Evolutionary conservation across 2,113 vertebrate genomes (phyloP).

Genomic region (Macrotis lagotis): DNA sequence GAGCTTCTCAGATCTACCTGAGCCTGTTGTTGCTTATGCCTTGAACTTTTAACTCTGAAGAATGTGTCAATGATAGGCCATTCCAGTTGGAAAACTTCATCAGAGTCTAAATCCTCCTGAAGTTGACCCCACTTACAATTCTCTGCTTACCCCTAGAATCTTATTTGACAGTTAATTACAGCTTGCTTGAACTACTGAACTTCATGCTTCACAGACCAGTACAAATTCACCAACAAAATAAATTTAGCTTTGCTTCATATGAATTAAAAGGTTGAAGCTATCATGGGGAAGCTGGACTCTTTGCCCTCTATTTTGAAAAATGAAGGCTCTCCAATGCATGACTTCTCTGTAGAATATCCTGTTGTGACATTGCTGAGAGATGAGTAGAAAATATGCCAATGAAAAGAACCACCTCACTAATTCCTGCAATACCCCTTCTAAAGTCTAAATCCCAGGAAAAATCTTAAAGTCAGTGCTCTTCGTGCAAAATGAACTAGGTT

Average conservation of each 20-base stretch:
- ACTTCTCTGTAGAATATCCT: background rate
- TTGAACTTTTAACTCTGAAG: slow-evolving; percentile 37
- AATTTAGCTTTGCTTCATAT: slow-evolving; percentile 50
- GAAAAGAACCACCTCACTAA: slow-evolving; percentile 43
- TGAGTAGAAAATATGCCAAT: slow-evolving; percentile 1
- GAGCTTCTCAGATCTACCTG: slow-evolving; percentile 31
- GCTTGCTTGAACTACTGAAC: slow-evolving; percentile 54
- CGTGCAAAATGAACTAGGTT: slow-evolving; percentile 34
- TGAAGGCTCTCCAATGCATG: background rate
- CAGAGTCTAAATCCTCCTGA: slow-evolving; percentile 43
- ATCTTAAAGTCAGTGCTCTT: background rate
- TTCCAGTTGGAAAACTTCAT: slow-evolving; percentile 41
- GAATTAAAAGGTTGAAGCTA: slow-evolving; percentile 67
- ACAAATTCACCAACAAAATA: slow-evolving; percentile 63
- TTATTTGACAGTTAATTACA: slow-evolving; percentile 70
- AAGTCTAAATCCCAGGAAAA: slow-evolving; percentile 35
- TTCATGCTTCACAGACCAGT: background rate
- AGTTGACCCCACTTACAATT: slow-evolving; percentile 46
- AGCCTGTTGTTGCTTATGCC: slow-evolving; percentile 39
- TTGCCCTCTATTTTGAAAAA: slow-evolving; percentile 48
- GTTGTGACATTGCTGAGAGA: slow-evolving; percentile 4
- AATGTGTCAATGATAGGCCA: slow-evolving; percentile 27
- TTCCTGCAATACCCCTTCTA: slow-evolving; percentile 25
- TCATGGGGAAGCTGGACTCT: slow-evolving; percentile 46
- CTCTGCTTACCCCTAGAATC: background rate